Base-by-base conservation (phyloP, 2,888 invertebrate species). In the Chymomyza amoena region DNA sequence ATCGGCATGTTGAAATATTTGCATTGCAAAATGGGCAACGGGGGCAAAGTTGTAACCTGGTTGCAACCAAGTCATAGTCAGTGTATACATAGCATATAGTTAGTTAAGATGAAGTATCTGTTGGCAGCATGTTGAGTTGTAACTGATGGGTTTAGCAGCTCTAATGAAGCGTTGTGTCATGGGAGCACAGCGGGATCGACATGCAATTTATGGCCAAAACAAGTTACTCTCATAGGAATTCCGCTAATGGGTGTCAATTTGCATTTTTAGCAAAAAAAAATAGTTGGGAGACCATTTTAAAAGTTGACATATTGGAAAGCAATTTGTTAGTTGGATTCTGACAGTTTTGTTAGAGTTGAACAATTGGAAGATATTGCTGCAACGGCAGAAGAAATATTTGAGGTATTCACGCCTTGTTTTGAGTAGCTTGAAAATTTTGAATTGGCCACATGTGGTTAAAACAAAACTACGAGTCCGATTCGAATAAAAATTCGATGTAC, bases 21-120 rank as follows among this genome's bases (percentile, higher is more conserved):
- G 13, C 36, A n/a, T 73, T 70, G 73, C 73, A 73, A 77, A 76
- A 77, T 73, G 66, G 77, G 76, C 77, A 76, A 76, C 69, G 70
- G 70, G 77, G 57, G 57, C 57, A 57, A 57, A 57, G 20, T 15
- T 57, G 57, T 28, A 20, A 25, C 25, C 28, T 57, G 20, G 13
- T 45, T 45, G 39, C 39, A 45, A 45, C 39, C 39, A 45, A 45
- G 39, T 45, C 32, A 32, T 13, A 45, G 39, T 45, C 32, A 32
- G 39, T 13, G 39, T 45, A 13, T 45, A 45, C 39, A 13, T 45
- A 7, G 39, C 39, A 45, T 10, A 45, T 13, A n/a, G n/a, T n/a
- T n/a, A n/a, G 39, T 13, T 45, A 13, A 13, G 13, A 13, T 45
- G 13, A 13, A 10, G 39, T 13, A 45, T 45, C 39, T 45, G 39